These are phyloP conservation scores for Poecilia wingei DNA, from an alignment of 2,797 vertebrate species.

Conservation along the genomic window DNA sequence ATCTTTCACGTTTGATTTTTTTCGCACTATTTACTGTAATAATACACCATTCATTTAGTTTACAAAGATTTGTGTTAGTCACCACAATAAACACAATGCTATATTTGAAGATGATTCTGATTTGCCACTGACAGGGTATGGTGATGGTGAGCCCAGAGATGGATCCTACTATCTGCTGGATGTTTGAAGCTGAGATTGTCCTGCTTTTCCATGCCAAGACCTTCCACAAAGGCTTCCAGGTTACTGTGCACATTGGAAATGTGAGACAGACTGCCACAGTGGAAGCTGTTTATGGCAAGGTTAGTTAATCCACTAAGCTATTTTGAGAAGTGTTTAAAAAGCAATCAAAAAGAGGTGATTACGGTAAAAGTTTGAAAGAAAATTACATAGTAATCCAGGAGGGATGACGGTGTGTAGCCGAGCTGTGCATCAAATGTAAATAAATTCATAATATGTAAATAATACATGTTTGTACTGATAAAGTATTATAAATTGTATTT, in stretches of 20 bases:
- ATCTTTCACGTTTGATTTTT: not conserved
- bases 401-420: no score
- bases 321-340: not conserved
- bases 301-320: slow-evolving; percentile 64
- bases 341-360: not conserved
- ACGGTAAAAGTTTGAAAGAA: no score
- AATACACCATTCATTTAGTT: not conserved
- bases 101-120: not conserved
- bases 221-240: slow-evolving; percentile 97
- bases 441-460: not conserved
- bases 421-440: not conserved
- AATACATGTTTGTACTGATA: not conserved
- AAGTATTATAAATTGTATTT: not conserved
- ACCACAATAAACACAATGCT: not conserved
- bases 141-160: slow-evolving; percentile 99
- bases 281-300: slow-evolving; percentile 94
- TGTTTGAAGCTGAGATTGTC: slow-evolving; percentile 96
- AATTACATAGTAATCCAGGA: no score
- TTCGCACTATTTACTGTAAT: not conserved
- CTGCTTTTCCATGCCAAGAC: slow-evolving; percentile 96
- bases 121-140: slow-evolving; percentile 87
- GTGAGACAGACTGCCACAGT: slow-evolving; percentile 95
- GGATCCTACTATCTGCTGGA: slow-evolving; percentile 96
- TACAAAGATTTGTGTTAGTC: not conserved
- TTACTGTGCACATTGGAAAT: slow-evolving; percentile 96